Percentiles rank a stretch among this genome's conserved stretches.
These are phyloP conservation scores for Capreolus pygargus DNA, from an alignment of 2,113 vertebrate species.

Conservation along the genomic window DNA sequence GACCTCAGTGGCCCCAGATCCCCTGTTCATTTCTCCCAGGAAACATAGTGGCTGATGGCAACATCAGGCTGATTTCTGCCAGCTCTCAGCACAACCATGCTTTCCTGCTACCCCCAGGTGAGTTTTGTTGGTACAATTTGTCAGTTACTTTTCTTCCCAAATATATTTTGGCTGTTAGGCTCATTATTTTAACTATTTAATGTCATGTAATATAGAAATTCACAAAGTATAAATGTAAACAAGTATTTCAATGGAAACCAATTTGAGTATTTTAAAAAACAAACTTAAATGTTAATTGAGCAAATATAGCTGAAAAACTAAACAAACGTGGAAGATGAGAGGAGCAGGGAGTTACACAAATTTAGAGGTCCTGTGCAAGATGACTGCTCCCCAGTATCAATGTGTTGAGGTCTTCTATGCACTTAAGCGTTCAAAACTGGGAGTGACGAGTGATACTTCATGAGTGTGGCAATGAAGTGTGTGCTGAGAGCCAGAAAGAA, in stretches of 20 bases:
- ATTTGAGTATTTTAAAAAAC: neutral
- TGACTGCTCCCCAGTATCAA: neutral
- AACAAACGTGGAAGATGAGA: neutral
- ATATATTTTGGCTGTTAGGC: neutral
- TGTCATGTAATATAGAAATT: neutral
- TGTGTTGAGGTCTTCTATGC: neutral
- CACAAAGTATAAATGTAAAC: neutral
- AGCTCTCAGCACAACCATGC: accelerated
- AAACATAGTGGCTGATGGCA: neutral
- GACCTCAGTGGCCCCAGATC: accelerated
- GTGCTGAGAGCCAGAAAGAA: neutral
- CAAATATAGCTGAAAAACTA: neutral
- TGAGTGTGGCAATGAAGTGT: neutral
- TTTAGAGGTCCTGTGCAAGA: no score
- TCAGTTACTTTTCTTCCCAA: neutral
- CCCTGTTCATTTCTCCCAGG: accelerated
- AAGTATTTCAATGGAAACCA: neutral
- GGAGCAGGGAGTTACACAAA: neutral
- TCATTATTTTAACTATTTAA: neutral
- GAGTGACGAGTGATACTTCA: neutral
- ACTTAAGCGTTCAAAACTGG: neutral
- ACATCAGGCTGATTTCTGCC: accelerated
- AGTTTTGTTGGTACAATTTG: neutral
- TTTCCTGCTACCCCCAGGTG: neutral
- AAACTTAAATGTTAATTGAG: neutral